Evolutionary conservation across 92 coral and sea anemone genomes (phyloP), one percentile per base, ranked within the genome.

Genomic region (Epizoanthus fatuus): DNA sequence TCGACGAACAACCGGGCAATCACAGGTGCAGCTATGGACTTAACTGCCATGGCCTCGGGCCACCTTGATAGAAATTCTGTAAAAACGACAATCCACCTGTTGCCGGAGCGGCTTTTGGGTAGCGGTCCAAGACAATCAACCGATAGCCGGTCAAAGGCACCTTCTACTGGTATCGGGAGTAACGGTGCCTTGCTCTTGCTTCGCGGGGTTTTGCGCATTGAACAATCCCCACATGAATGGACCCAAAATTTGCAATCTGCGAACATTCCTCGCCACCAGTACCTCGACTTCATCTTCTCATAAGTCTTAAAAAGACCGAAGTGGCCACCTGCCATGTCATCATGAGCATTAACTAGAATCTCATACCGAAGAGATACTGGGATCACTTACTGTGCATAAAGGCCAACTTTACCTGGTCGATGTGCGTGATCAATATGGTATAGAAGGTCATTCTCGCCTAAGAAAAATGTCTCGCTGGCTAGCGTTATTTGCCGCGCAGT

Each of bases 31-130:
- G 88, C 93, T 0, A 79, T 77, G 66, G 81, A 67, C 15, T 80
- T 71, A 4, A 91, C 87, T 12, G 95, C 67, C 19, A 94, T 92
- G 12, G 83, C 91, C 57, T 94, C 95, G 5, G 86, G 88, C 98
- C 98, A 94, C 15, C 76, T 76, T 0, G 95, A 84, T 3, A 87
- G 78, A 29, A 80, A 87, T 64, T 92, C 95, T 2, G 69, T 74
- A 59, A 94, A 87, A 32, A 84, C 88, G 1, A 86, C 81, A 47
- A 91, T 88, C 59, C 75, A 94, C 54, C 86, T 75, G 52, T 86
- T 86, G 0, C 98, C 98, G 17, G 86, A 53, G n/a, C 25, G 40
- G 16, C 91, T 80, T 42, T 67, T 85, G 0, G 91, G 89, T 11
- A 85, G 83, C 0, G 98, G 95, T 2, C 98, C 93, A 11, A 91